These are phyloP conservation scores for Crenichthys baileyi DNA, from an alignment of 2,797 vertebrate genomes.

Conservation along the genomic window DNA sequence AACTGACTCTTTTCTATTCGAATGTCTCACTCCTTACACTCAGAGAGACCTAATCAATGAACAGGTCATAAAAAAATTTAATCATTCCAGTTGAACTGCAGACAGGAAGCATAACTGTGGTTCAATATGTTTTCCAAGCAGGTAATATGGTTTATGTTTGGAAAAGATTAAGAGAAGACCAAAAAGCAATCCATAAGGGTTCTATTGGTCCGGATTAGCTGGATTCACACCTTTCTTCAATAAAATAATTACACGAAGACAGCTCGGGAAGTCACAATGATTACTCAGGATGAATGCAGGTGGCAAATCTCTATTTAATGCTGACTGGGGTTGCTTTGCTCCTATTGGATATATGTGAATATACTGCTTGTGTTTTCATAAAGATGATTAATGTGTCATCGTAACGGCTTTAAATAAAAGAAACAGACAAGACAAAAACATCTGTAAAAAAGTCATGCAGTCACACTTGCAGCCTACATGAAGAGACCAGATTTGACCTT, in stretches of 20 bases:
- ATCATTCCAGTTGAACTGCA: background rate
- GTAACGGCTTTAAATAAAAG: too few relatives aligned
- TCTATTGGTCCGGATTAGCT: background rate
- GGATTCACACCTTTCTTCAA: background rate
- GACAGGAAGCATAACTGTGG: background rate
- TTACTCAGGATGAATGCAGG: background rate
- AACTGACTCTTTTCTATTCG: background rate
- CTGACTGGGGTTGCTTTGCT: too few relatives aligned
- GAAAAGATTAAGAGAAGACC: background rate
- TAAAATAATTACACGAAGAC: background rate
- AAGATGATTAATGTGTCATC: too few relatives aligned
- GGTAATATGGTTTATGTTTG: background rate
- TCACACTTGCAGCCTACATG: background rate
- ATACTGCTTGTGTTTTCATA: too few relatives aligned
- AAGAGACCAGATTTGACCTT: background rate
- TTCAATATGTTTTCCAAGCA: background rate
- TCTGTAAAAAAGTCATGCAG: too few relatives aligned
- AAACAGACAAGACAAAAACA: too few relatives aligned
- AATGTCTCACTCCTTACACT: background rate
- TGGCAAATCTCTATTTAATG: too few relatives aligned
- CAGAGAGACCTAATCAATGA: background rate
- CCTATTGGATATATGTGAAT: background rate
- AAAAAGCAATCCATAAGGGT: background rate
- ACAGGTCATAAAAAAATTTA: background rate
- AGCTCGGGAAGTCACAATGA: background rate